Conservation (phyloP, 2,113 vertebrate genomes). For the Actinemys pallida region DNA sequence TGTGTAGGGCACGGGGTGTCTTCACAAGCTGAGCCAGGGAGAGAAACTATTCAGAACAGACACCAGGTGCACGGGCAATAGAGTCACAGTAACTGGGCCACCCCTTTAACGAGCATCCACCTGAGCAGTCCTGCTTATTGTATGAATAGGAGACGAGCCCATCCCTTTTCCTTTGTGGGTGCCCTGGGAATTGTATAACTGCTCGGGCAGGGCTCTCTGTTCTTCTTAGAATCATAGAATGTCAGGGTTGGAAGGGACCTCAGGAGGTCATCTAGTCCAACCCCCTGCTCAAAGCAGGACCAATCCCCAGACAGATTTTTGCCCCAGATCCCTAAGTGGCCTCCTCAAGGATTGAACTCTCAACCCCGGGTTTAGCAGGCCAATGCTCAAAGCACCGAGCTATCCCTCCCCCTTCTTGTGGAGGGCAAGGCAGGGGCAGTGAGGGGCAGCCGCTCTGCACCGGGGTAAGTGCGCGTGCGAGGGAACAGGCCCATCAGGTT, state of each 20-base stretch:
- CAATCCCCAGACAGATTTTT: too few species aligned
- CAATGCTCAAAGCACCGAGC: too few species aligned
- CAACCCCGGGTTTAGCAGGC: too few species aligned
- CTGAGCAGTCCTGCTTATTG: background rate
- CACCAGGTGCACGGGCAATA: background rate
- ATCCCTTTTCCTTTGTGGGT: background rate
- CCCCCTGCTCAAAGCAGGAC: too few species aligned
- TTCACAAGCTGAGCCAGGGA: background rate
- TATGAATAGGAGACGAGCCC: background rate
- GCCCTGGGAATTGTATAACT: background rate
- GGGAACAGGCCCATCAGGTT: background rate
- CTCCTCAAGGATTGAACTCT: too few species aligned
- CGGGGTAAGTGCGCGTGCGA: background rate
- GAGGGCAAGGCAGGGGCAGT: background rate
- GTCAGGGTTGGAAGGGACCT: too few species aligned
- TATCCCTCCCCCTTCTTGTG: too few species aligned
- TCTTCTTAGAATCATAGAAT: too few species aligned
- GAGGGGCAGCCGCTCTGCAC: background rate
- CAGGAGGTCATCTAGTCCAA: too few species aligned
- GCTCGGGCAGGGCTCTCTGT: background rate
- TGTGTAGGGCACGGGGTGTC: background rate
- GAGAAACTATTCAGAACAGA: background rate
- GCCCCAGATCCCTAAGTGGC: too few species aligned
- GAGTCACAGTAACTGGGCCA: background rate
- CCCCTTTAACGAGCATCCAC: background rate